Percentiles rank a stretch among this genome's conserved stretches.
Conservation (phyloP, 2,113 vertebrate species). For the Oreotrochilus melanogaster region DNA sequence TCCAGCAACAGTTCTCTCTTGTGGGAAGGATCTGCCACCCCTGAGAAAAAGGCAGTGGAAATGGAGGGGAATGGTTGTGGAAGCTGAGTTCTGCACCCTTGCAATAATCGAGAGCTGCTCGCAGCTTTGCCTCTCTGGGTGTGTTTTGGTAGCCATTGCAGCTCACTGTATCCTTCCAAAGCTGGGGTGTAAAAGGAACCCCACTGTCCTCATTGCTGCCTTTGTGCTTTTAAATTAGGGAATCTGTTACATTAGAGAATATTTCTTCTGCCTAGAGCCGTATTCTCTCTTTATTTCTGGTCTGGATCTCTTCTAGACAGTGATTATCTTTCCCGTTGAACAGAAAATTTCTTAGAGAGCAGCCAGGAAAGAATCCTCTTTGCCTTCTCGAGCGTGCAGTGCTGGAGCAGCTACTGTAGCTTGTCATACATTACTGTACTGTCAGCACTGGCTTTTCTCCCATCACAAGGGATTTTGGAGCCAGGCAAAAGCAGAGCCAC, state of each 20-base stretch:
- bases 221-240: neutral
- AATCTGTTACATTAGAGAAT: neutral
- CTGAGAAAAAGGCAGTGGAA: neutral
- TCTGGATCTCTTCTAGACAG: neutral
- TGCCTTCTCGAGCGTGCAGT: neutral
- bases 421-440: neutral
- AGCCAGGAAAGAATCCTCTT: neutral
- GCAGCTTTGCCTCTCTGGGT: neutral
- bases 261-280: neutral
- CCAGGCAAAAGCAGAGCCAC: neutral
- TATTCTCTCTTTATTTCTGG: neutral
- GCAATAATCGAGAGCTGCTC: neutral
- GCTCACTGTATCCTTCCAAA: neutral
- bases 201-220: neutral
- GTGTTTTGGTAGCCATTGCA: neutral
- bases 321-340: neutral
- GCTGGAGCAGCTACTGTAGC: conserved; percentile 20
- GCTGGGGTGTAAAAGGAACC: neutral
- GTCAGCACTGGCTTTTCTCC: conserved; percentile 13
- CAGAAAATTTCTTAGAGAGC: conserved; percentile 17
- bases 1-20: neutral
- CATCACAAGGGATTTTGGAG: neutral
- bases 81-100: neutral
- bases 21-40: neutral
- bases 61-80: neutral